Evolutionary conservation across 2,113 vertebrate genomes (phyloP).

Genomic region (pig (Sus scrofa)): DNA sequence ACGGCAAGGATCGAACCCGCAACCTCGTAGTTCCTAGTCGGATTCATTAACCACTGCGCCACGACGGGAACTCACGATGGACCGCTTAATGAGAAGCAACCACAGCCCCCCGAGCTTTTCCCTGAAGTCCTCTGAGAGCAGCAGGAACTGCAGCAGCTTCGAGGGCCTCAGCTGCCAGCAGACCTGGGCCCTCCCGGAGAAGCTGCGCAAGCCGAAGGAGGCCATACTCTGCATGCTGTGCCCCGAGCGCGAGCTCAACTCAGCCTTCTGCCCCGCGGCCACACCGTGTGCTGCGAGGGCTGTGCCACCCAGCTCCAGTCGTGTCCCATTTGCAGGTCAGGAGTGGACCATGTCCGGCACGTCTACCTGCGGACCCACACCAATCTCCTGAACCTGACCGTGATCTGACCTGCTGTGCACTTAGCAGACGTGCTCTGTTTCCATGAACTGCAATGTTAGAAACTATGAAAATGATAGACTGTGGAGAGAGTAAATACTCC

Average conservation of each 20-base stretch:
- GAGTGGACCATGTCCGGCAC: constrained; percentile 96
- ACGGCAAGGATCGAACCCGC: no score
- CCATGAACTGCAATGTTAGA: constrained; percentile 81
- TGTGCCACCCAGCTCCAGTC: constrained; percentile 94
- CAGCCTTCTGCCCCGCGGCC: constrained; percentile 97
- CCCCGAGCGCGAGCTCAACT: constrained; percentile 97
- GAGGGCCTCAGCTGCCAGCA: constrained; percentile 93
- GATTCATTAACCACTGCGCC: no score
- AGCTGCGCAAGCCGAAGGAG: constrained; percentile 94
- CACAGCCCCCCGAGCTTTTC: constrained; percentile 91
- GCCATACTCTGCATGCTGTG: constrained; percentile 98
- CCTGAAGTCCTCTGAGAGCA: constrained; percentile 86
- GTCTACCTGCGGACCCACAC: constrained; percentile 98
- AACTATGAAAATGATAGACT: constrained; percentile 81
- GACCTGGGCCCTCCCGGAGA: constrained; percentile 94
- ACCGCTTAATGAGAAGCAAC: constrained; percentile 88
- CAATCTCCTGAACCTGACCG: constrained; percentile 95
- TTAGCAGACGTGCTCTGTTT: not conserved
- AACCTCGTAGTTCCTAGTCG: no score
- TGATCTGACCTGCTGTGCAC: constrained; percentile 85
- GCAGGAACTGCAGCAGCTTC: constrained; percentile 92
- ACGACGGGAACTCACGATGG: no score
- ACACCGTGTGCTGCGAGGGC: constrained; percentile 97
- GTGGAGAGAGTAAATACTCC: constrained; percentile 79
- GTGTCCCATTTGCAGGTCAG: constrained; percentile 96